Conservation (phyloP, 2,113 vertebrate genomes). For the Girardinichthys multiradiatus region DNA sequence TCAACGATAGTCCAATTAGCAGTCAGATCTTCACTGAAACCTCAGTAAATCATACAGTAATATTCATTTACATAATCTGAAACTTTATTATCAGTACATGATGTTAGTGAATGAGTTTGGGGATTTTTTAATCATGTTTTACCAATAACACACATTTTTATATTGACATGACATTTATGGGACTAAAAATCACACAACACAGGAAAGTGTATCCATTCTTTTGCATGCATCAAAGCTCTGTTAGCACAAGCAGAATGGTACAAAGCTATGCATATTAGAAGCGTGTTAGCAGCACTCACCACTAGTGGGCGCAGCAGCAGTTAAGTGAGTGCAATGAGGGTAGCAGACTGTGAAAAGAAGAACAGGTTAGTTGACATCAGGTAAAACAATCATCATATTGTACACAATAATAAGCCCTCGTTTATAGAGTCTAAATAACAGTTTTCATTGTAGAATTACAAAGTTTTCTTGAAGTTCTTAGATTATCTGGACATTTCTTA, state of each 20-base stretch:
- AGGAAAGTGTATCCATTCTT: not conserved
- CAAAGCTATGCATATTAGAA: conserved; percentile 13
- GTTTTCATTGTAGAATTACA: not conserved
- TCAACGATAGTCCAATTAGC: too few species aligned
- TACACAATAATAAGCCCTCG: not conserved
- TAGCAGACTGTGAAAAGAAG: conserved; percentile 81
- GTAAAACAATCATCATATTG: not conserved
- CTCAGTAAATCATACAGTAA: too few species aligned
- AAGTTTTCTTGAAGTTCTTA: not conserved
- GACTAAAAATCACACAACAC: too few species aligned
- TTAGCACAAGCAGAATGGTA: conserved; percentile 14
- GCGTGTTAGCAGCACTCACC: conserved; percentile 82
- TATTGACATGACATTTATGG: not conserved
- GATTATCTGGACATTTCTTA: not conserved
- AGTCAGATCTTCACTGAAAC: not conserved
- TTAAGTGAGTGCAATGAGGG: conserved; percentile 79
- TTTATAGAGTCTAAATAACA: not conserved
- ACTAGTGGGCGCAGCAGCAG: conserved; percentile 76
- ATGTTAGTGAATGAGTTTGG: not conserved
- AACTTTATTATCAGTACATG: not conserved
- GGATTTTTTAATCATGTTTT: not conserved
- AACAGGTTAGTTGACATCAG: conserved; percentile 56
- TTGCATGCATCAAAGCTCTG: conserved; percentile 19
- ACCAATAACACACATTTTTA: not conserved
- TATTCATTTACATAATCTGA: not conserved